phyloP scores from a whole-genome alignment of 92 coral and sea anemone genomes.

The Galaxea fascicularis region DNA sequence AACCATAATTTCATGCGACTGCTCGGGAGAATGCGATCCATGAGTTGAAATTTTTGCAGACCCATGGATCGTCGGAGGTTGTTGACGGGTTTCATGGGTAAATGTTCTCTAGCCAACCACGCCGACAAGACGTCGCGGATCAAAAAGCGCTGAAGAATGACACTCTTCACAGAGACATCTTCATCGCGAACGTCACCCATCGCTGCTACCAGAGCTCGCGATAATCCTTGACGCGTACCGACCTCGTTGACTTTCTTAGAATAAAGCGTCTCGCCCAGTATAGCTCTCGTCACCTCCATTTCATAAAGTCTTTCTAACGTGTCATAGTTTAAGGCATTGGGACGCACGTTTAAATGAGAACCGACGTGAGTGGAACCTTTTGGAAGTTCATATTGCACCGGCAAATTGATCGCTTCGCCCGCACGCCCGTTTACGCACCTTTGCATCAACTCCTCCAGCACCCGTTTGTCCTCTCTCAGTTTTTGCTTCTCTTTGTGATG shows the following conservation, averaged over 20 bases:
- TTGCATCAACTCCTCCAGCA: not conserved
- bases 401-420: not conserved
- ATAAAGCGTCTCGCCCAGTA: not conserved
- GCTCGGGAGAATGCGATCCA: not conserved
- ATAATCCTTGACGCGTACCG: not conserved
- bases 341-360: not conserved
- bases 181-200: not conserved
- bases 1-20: constrained; percentile 5
- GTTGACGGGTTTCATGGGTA: not conserved
- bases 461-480: not conserved
- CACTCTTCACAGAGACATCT: not conserved
- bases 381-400: constrained; percentile 1
- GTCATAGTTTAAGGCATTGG: constrained; percentile 10
- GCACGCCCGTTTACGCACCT: not conserved
- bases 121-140: not conserved
- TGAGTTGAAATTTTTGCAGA: not conserved
- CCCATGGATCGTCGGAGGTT: not conserved
- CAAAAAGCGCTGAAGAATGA: not conserved
- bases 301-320: not conserved
- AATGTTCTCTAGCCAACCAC: not conserved
- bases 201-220: not conserved
- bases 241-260: not conserved
- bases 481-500: not conserved
- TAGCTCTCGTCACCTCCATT: not conserved
- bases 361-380: not conserved